Evolutionary conservation across 2,797 vertebrate species (phyloP), one percentile per base, ranked within the genome.

Genomic region (Steatocranus sp.): DNA sequence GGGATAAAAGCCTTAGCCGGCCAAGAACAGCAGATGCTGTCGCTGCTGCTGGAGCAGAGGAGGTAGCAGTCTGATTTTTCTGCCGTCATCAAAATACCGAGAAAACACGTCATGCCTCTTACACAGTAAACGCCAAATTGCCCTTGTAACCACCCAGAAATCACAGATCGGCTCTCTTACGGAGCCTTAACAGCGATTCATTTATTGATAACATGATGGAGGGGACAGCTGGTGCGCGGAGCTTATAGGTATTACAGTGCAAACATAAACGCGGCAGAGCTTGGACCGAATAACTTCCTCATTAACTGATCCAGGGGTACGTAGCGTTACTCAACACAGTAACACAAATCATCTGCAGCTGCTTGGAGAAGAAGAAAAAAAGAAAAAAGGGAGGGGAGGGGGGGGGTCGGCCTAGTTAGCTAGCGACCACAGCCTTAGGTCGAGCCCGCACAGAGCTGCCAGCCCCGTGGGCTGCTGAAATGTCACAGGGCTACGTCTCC

Each of bases 281-380:
- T 81, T 27, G 51, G 58, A 54, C 46, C 74, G 75, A 75, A 86
- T 63, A 81, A 90, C 91, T 92, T 90, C 91, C 90, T 86, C 83
- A 79, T 88, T 81, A 86, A 83, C 51, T 49, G 85, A 91, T 90
- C 76, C 56, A n/a, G 77, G 53, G 86, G 76, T 84, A 80, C 75
- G 86, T 85, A 79, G 84, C 87, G 86, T 90, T 89, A 87, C 90
- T 93, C 89, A 86, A 90, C 89, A 89, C 81, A 66, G 91, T 88
- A 86, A 89, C 88, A 93, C 91, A 92, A 94, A 94, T 91, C 84
- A 93, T 92, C 88, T 85, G 91, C 94, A 94, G 92, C 93, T 94
- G 91, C 88, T 87, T 48, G 41, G 11, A 38, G 49, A 1, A 38
- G 10, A 14, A 41, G 11, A 41, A 78, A 83, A 83, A 82, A 82